Evolutionary conservation across 2,888 invertebrate species (phyloP).

Genomic region (Alviniconcha strummeri): DNA sequence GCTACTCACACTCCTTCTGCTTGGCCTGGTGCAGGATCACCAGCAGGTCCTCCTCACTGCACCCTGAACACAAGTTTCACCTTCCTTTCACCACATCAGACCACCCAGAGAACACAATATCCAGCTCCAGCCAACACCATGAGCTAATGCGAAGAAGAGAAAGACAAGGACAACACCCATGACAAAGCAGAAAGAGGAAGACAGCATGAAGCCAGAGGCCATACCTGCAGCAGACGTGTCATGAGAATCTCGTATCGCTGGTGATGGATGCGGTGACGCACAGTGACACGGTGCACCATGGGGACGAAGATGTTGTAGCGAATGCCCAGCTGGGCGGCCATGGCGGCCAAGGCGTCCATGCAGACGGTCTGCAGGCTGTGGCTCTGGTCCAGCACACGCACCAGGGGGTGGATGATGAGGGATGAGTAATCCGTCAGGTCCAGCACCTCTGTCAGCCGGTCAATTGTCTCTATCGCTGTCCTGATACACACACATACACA

Average conservation of each 20-base stretch:
- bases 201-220: neutral
- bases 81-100: neutral
- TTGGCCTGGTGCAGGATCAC: slow-evolving; percentile 77
- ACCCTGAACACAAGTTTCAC: slow-evolving; percentile 61
- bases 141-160: too few relatives aligned
- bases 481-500: slow-evolving; percentile 46
- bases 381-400: slow-evolving; percentile 86
- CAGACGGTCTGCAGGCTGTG: slow-evolving; percentile 83
- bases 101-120: too few relatives aligned
- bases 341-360: slow-evolving; percentile 92
- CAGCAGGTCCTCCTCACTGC: slow-evolving; percentile 74
- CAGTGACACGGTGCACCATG: slow-evolving; percentile 86
- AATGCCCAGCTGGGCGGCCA: slow-evolving; percentile 80
- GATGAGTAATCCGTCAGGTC: slow-evolving; percentile 95
- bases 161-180: too few relatives aligned
- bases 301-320: slow-evolving; percentile 95
- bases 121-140: too few relatives aligned
- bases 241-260: slow-evolving; percentile 85
- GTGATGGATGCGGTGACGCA: slow-evolving; percentile 76
- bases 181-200: neutral
- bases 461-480: slow-evolving; percentile 84
- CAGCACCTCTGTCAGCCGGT: slow-evolving; percentile 89
- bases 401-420: slow-evolving; percentile 94
- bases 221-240: slow-evolving; percentile 72
- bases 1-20: slow-evolving; percentile 79